Base-by-base conservation (phyloP, 2,888 invertebrate species). In the Osmoderma eremita region DNA sequence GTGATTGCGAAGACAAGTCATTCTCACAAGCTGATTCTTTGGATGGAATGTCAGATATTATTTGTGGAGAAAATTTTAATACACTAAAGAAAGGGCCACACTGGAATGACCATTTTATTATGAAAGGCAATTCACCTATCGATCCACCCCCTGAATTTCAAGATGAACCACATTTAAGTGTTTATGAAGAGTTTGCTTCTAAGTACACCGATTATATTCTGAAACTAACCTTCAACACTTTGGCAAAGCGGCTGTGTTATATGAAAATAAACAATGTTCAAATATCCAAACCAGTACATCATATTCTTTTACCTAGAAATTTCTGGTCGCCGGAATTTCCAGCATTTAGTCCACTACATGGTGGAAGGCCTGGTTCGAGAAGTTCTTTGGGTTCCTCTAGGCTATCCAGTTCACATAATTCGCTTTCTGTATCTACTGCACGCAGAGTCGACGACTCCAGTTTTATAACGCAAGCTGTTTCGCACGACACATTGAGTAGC, bases 141-240 rank as follows among this genome's bases (percentile, higher is more conserved):
- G 92, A 93, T 77, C 94, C 94, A 69, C 94, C 94, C 13, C 90
- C 90, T 13, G 92, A 94, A 79, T 94, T 94, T 83, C 94, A 93
- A 84, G 92, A 88, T 74, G 85, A 84, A 73, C 86, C 86, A 15
- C 42, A 41, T 38, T 36, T 63, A 15, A 41, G 48, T 38, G 15
- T 30, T n/a, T 67, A 64, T 53, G 67, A 67, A 50, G 56, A 42
- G 8, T 67, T 67, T 24, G 67, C 67, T 24, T 22, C 20, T 24
- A 56, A 56, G 15, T 67, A 67, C 38, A 54, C 67, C n/a, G 54
- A 63, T 50, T 64, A 56, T 64, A 30, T 67, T 20, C 22, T 67
- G 38, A 39, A 56, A 24, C 39, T 58, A 41, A 49, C 63, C 13
- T 56, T 67, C 38, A 42, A 17, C 20, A 42, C 63, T 22, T 51